phyloP scores from a whole-genome alignment of 2,888 invertebrate species.

The Prostheceraeus crozeri region DNA sequence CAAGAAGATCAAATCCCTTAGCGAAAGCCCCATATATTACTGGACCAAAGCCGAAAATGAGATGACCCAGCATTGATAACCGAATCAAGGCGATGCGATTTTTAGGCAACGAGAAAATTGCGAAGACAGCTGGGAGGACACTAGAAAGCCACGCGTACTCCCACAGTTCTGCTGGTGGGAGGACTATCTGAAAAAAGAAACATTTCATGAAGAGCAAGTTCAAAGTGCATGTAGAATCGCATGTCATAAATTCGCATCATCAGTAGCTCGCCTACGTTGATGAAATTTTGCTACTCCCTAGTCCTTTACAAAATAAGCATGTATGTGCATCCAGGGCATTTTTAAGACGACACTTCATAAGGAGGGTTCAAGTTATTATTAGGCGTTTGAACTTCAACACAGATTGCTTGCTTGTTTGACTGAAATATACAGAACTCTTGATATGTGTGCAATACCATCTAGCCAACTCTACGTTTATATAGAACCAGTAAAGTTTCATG shows the following conservation, averaged over 20 bases:
- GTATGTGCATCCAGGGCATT: too few species aligned
- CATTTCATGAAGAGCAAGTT: neutral
- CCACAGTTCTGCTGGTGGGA: conserved; percentile 63
- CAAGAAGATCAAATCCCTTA: conserved; percentile 75
- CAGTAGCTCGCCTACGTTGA: neutral
- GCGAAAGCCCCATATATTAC: conserved; percentile 71
- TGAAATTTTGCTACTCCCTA: neutral
- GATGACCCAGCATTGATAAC: conserved; percentile 63
- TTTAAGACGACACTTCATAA: too few species aligned
- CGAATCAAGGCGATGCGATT: conserved; percentile 27
- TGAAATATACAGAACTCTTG: too few species aligned
- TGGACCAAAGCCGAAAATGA: conserved; percentile 71
- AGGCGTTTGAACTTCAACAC: too few species aligned
- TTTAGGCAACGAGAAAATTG: conserved; percentile 19
- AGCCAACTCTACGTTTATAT: too few species aligned
- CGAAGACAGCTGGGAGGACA: conserved; percentile 29
- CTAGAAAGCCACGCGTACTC: conserved; percentile 35
- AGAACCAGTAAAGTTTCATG: too few species aligned
- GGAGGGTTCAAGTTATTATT: too few species aligned
- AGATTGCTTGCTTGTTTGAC: too few species aligned
- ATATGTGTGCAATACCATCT: too few species aligned
- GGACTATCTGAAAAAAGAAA: conserved; percentile 46
- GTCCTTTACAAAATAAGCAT: too few species aligned
- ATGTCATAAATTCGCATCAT: too few species aligned
- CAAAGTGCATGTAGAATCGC: too few species aligned